Evolutionary conservation across 2,797 vertebrate genomes (phyloP).

Genomic region (Fratercula arctica): DNA sequence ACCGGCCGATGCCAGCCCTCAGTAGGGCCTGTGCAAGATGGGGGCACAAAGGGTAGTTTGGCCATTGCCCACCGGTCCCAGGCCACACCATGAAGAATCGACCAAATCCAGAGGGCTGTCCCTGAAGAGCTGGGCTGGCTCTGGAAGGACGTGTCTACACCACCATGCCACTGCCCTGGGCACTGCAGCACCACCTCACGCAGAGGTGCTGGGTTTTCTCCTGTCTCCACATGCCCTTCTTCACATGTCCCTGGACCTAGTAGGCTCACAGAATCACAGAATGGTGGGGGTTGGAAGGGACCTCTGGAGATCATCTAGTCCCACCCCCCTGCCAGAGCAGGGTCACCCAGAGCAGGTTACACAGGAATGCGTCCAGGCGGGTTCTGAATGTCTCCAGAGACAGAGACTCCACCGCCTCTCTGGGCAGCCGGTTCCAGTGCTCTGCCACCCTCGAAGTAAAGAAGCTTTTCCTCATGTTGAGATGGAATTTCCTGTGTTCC

Average conservation of each 20-base stretch:
- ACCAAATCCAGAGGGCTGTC: not conserved
- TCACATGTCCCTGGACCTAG: not conserved
- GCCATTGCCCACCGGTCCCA: rapidly evolving
- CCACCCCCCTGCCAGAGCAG: not conserved
- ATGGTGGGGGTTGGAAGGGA: not conserved
- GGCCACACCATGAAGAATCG: rapidly evolving
- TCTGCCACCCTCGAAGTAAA: not conserved
- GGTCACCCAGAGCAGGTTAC: not conserved
- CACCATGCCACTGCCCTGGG: rapidly evolving
- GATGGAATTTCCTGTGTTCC: not conserved
- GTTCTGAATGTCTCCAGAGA: not conserved
- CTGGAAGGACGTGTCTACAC: too few relatives aligned
- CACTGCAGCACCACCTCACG: not conserved
- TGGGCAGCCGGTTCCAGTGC: not conserved
- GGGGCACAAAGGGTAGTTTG: not conserved
- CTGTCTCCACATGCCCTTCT: not conserved
- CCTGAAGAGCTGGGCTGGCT: not conserved
- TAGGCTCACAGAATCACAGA: not conserved
- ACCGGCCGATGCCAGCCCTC: rapidly evolving
- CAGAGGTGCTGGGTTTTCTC: not conserved
- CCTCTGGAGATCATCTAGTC: not conserved
- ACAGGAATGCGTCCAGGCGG: not conserved
- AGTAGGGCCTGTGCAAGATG: rapidly evolving
- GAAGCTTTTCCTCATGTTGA: not conserved
- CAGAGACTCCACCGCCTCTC: not conserved